A percentile compares a stretch with the other conserved stretches of the same genome.
Conservation (phyloP, 2,888 invertebrate genomes). For the Coleophora deauratella region DNA sequence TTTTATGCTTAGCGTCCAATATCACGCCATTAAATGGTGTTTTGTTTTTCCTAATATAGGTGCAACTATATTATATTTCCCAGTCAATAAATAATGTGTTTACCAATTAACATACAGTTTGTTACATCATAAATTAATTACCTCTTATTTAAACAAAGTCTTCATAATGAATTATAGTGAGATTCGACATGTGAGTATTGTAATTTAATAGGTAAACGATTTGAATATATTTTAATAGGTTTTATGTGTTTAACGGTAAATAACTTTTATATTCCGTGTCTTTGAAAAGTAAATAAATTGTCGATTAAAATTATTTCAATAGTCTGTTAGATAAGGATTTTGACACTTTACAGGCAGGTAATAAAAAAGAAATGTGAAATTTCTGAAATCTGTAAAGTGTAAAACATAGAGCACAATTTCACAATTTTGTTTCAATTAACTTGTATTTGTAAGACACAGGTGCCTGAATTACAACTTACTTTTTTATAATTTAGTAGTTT, state of each 20-base stretch:
- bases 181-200: conserved; percentile 13
- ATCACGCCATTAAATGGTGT: conserved; percentile 4
- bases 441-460: conserved; percentile 57
- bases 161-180: conserved; percentile 14
- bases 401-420: too few relatives aligned
- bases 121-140: not conserved
- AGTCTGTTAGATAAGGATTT: not conserved
- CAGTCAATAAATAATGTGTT: too few relatives aligned
- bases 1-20: not conserved
- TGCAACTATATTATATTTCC: too few relatives aligned
- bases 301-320: conserved; percentile 4
- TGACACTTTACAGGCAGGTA: too few relatives aligned
- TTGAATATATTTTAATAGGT: conserved; percentile 1
- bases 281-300: conserved; percentile 1
- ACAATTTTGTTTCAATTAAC: too few relatives aligned
- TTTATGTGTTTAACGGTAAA: not conserved
- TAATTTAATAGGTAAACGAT: conserved; percentile 4
- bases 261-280: not conserved
- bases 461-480: conserved; percentile 48
- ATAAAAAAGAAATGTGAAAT: too few relatives aligned
- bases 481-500: conserved; percentile 24
- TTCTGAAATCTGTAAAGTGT: too few relatives aligned
- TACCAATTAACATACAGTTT: not conserved
- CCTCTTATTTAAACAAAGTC: not conserved
- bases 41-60: not conserved